phyloP scores from a whole-genome alignment of 1,140 invertebrate species.

The Conus ventricosus region DNA sequence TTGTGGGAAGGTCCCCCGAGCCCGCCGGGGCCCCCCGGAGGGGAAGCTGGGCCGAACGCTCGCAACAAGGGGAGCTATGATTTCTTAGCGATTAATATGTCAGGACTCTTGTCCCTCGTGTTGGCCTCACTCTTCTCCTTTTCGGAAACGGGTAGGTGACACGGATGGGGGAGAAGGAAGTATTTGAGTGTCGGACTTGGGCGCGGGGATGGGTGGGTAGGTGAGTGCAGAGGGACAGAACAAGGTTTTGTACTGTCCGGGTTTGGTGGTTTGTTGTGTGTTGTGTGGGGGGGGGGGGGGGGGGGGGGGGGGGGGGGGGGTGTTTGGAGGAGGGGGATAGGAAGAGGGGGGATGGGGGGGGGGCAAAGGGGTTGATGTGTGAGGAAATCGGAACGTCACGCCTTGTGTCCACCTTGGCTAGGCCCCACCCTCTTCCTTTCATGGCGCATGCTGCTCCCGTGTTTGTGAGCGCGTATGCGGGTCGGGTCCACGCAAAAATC shows the following conservation, averaged over 20 bases:
- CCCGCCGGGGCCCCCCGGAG: background rate
- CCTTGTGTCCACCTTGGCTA: background rate
- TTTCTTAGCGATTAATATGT: constrained; percentile 7
- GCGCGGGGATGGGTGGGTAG: background rate
- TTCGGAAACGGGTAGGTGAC: background rate
- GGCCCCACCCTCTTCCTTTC: background rate
- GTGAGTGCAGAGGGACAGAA: background rate
- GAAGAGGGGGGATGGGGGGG: background rate
- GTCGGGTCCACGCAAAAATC: background rate
- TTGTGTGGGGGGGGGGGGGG: too few species aligned
- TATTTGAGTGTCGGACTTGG: too few species aligned
- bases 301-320: too few species aligned
- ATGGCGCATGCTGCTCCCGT: background rate
- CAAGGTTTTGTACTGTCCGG: too few species aligned
- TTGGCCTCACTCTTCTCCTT: too few species aligned
- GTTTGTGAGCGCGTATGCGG: background rate
- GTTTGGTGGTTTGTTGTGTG: background rate
- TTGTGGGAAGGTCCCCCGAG: background rate
- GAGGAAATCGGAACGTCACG: background rate
- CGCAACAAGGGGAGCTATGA: background rate
- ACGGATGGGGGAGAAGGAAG: background rate
- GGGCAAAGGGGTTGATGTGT: background rate
- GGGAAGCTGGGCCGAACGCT: background rate
- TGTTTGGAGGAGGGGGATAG: background rate
- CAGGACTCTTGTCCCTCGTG: background rate